phyloP scores from a whole-genome alignment of 2,113 vertebrate genomes.

The Enhydra lutris region DNA sequence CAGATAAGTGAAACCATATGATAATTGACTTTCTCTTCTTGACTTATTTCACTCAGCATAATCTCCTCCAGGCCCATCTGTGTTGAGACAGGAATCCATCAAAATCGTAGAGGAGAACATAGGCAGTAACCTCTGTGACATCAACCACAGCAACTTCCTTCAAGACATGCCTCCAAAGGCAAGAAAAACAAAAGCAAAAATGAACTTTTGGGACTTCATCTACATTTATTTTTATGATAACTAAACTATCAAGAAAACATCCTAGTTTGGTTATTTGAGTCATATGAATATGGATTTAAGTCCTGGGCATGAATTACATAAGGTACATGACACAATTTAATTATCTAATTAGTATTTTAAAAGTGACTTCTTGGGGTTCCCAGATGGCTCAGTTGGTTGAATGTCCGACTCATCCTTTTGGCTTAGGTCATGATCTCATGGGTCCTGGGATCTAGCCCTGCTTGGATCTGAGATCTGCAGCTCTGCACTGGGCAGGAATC shows the following conservation, averaged over 20 bases:
- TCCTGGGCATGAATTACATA: neutral
- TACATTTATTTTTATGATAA: neutral
- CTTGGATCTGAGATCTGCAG: neutral
- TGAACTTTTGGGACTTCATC: too few species aligned
- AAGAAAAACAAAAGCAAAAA: too few species aligned
- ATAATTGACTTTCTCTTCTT: too few species aligned
- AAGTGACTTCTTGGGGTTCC: neutral
- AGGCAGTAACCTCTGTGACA: too few species aligned
- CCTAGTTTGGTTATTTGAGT: neutral
- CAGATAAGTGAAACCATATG: too few species aligned
- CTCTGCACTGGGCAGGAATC: neutral
- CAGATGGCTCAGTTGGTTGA: neutral
- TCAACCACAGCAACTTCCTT: too few species aligned
- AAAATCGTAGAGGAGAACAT: too few species aligned
- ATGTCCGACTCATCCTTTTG: neutral
- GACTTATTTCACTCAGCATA: too few species aligned
- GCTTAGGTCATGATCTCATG: neutral
- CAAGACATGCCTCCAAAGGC: too few species aligned
- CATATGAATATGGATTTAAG: neutral
- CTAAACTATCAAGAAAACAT: neutral
- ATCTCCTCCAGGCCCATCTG: too few species aligned
- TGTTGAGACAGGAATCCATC: too few species aligned
- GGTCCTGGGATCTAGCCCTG: neutral
- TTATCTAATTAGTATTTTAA: neutral
- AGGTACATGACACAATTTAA: neutral